Conservation (phyloP, 2,888 invertebrate species). For the Aelia acuminata region DNA sequence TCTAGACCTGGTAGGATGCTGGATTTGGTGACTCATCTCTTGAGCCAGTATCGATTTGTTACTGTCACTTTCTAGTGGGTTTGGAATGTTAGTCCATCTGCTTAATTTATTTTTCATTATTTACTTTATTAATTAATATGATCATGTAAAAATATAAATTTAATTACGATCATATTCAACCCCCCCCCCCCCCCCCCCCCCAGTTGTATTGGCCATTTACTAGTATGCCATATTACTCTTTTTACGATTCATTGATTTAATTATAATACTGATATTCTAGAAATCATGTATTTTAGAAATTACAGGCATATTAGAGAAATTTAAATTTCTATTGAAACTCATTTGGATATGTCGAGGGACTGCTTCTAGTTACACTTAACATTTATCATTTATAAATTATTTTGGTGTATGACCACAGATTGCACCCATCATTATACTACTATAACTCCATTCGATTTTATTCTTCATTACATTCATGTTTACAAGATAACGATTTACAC, state of each 20-base stretch:
- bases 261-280: not conserved
- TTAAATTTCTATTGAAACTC: no score
- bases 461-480: no score
- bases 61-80: conserved; percentile 24
- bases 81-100: conserved; percentile 39
- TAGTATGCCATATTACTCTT: not conserved
- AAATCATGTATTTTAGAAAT: no score
- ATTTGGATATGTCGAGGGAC: no score
- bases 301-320: no score
- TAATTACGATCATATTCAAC: not conserved
- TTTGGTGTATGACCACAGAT: no score
- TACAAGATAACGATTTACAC: no score
- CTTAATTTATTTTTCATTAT: not conserved
- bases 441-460: no score
- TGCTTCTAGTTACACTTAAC: no score
- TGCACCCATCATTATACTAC: no score
- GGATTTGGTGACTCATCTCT: conserved; percentile 40
- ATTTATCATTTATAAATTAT: no score
- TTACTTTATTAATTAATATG: not conserved
- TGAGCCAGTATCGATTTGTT: conserved; percentile 46
- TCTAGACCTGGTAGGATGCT: conserved; percentile 5
- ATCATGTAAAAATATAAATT: not conserved
- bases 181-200: no score
- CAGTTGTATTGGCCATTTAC: not conserved
- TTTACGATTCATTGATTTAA: not conserved